Evolutionary conservation across 2,797 vertebrate genomes (phyloP), one percentile per base, ranked within the genome.

Genomic region (Leontocebus nigricollis): DNA sequence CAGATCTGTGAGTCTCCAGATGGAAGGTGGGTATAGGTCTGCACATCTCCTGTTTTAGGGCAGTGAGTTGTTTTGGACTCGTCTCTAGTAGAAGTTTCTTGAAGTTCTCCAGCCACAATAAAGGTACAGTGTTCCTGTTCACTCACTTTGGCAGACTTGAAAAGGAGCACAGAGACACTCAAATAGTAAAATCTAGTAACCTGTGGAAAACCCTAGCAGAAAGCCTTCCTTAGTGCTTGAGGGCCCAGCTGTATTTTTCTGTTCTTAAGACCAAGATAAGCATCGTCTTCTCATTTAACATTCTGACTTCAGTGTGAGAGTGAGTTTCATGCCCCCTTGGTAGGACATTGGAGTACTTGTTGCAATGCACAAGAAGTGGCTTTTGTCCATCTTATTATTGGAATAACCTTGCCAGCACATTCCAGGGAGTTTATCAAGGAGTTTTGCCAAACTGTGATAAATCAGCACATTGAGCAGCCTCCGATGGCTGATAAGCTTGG

Each of bases 361-460:
- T 76, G 50, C 92, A 85, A 24, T 1, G 9, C 2, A 0, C 88
- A 36, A 19, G 0, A n/a, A 94, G 7, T 88, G 88, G 93, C 67
- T 94, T 95, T 95, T 92, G 89, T 97, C 93, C 14, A 12, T 5
- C 87, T 95, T 92, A 44, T 96, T 80, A 93, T 79, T 94, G 26
- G 7, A 90, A 3, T 93, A 97, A 95, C 96, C 93, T 98, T 97
- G 93, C 96, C 97, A 85, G 72, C 84, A 0, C 55, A 79, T 97
- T 96, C 96, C 88, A 90, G 84, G 76, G 95, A 96, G 89, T 97
- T 98, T 85, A 93, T 83, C 72, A 70, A 95, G 97, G 94, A 86
- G 93, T 97, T 95, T 97, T 93, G 95, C 98, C 98, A 96, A 98
- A 88, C 97, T 96, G 57, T 57, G 55, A 0, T 64, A 96, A 98